These are phyloP conservation scores for Micronisus gabar DNA, from an alignment of 2,113 vertebrate genomes.

Conservation along the genomic window DNA sequence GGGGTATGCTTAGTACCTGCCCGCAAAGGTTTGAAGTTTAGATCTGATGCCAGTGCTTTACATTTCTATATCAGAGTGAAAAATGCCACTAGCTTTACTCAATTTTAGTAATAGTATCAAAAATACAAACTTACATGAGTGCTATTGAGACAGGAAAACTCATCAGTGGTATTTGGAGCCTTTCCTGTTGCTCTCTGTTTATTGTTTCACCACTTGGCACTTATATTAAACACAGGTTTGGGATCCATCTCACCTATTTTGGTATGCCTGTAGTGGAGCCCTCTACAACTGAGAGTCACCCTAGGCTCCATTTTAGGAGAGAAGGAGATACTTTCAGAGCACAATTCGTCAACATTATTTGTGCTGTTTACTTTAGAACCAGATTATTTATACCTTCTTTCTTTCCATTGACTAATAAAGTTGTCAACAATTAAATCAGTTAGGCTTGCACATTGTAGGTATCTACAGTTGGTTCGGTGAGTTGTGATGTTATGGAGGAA, in stretches of 20 bases:
- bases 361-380: neutral
- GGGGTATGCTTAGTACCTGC: neutral
- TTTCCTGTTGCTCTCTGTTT: neutral
- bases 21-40: neutral
- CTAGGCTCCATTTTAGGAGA: neutral
- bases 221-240: neutral
- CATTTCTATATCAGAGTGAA: neutral
- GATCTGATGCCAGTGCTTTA: neutral
- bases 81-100: neutral
- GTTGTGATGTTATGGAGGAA: neutral
- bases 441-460: neutral
- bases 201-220: neutral
- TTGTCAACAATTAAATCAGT: neutral
- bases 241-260: neutral
- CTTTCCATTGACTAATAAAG: neutral
- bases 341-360: neutral
- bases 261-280: neutral
- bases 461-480: neutral
- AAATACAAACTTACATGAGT: neutral
- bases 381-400: neutral
- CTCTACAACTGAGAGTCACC: neutral
- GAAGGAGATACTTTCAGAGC: neutral
- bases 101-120: neutral
- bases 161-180: neutral
- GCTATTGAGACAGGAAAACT: neutral